Conservation (phyloP, 1,140 invertebrate genomes). For the Drosophila busckii region DNA sequence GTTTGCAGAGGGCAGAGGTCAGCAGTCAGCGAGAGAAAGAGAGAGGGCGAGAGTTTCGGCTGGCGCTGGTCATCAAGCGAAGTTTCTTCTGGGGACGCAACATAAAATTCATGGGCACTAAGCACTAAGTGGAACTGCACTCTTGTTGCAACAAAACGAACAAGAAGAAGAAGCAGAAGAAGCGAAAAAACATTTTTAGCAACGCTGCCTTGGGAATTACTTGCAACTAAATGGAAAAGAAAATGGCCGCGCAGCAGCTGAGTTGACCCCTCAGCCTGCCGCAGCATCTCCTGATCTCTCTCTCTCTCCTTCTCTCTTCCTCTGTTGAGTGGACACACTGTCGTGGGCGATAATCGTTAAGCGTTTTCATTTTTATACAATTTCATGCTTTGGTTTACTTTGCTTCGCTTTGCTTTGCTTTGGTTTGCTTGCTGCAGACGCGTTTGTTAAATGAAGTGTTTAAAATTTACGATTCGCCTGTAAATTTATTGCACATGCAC, state of each 20-base stretch:
- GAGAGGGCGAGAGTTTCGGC: not conserved
- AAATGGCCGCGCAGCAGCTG: slow-evolving; percentile 7
- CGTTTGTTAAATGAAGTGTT: slow-evolving; percentile 65
- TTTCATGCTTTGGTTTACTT: slow-evolving; percentile 13
- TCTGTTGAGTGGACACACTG: too few relatives aligned
- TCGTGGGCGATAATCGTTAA: slow-evolving; percentile 58
- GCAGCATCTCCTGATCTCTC: too few relatives aligned
- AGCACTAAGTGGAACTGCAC: slow-evolving; percentile 11
- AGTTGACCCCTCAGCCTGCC: too few relatives aligned
- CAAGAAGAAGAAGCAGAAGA: not conserved
- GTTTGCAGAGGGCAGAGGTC: too few relatives aligned
- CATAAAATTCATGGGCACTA: slow-evolving; percentile 16
- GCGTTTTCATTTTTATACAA: slow-evolving; percentile 50
- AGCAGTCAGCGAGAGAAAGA: not conserved
- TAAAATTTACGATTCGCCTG: slow-evolving; percentile 59
- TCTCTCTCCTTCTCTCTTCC: too few relatives aligned
- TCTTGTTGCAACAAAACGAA: slow-evolving; percentile 4
- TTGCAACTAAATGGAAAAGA: not conserved
- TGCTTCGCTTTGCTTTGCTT: slow-evolving; percentile 20
- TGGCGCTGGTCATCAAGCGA: not conserved
- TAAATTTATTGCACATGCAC: slow-evolving; percentile 49
- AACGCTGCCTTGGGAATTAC: slow-evolving; percentile 5
- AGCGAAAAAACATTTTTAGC: not conserved
- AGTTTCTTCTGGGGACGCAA: not conserved
- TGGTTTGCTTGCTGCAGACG: slow-evolving; percentile 22